Evolutionary conservation across 2,797 vertebrate species (phyloP), one percentile per base, ranked within the genome.

Genomic region (Momotus momota): DNA sequence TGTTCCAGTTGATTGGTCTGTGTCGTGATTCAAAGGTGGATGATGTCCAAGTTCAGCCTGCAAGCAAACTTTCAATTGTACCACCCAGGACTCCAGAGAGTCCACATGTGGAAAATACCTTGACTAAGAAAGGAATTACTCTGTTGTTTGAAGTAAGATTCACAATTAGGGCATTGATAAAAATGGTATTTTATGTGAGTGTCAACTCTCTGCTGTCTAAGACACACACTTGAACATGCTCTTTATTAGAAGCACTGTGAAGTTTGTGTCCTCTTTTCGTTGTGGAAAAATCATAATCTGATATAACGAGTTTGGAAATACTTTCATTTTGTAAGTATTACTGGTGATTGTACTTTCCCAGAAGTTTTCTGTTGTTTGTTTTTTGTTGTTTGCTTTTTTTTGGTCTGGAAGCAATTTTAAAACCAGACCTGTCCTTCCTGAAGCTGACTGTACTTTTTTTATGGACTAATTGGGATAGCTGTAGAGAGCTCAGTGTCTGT

Each of bases 221-320:
- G 65, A 52, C 38, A 29, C 64, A 58, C 0, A 0, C 7, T 46
- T 71, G 23, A 26, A 40, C 1, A 0, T 55, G 16, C 12, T 51
- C 38, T 69, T 86, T 72, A 11, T 27, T 65, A n/a, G 7, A 11
- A 77, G 12, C 0, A 0, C 33, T 46, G 16, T 51, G n/a, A 71
- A 67, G 33, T 46, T 85, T 79, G 25, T 67, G 40, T 74, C 45
- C 45, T 88, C 33, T 40, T 80, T 22, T 61, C 38, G 7, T 14
- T 55, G n/a, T 61, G 15, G 31, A 43, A 81, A 41, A 48, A 61
- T 22, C 26, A 20, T n/a, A 21, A 62, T 77, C n/a, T 61, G 43
- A n/a, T 43, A 60, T 43, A 60, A 64, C 52, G 20, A 45, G 21
- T 14, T 58, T 58, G 55, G 55, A 23, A 58, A 81, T 43, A 43